Conservation (phyloP, 2,797 vertebrate species). For the Acipenser ruthenus region DNA sequence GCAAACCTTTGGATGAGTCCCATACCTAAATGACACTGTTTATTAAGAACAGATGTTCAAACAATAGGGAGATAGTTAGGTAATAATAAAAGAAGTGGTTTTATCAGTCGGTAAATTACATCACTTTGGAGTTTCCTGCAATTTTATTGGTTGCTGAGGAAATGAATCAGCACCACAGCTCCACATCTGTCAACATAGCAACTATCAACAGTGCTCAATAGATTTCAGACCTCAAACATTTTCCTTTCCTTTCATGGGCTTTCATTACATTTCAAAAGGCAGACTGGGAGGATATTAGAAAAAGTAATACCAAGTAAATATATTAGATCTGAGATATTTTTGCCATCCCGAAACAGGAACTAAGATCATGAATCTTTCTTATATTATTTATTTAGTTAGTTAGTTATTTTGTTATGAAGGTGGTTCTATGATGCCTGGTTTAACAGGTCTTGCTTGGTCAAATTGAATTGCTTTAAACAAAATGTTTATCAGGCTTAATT, state of each 20-base stretch:
- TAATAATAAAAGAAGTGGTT: conserved; percentile 49
- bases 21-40: conserved; percentile 57
- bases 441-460: too few species aligned
- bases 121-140: conserved; percentile 36
- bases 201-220: conserved; percentile 45
- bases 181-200: conserved; percentile 47
- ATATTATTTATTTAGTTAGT: neutral
- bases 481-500: too few species aligned
- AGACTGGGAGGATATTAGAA: conserved; percentile 50
- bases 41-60: conserved; percentile 66
- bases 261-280: conserved; percentile 39
- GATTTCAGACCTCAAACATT: conserved; percentile 25
- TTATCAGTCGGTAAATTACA: conserved; percentile 63
- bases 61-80: conserved; percentile 44
- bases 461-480: too few species aligned
- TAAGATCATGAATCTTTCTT: neutral
- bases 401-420: too few species aligned
- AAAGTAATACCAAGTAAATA: conserved; percentile 45
- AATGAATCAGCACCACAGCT: conserved; percentile 56
- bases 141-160: conserved; percentile 65
- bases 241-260: conserved; percentile 17
- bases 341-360: conserved; percentile 19
- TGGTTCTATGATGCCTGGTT: too few species aligned
- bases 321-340: conserved; percentile 37
- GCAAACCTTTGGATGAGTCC: conserved; percentile 68